Evolutionary conservation across 2,888 invertebrate species (phyloP).

Genomic region (Eupithecia dodoneata): DNA sequence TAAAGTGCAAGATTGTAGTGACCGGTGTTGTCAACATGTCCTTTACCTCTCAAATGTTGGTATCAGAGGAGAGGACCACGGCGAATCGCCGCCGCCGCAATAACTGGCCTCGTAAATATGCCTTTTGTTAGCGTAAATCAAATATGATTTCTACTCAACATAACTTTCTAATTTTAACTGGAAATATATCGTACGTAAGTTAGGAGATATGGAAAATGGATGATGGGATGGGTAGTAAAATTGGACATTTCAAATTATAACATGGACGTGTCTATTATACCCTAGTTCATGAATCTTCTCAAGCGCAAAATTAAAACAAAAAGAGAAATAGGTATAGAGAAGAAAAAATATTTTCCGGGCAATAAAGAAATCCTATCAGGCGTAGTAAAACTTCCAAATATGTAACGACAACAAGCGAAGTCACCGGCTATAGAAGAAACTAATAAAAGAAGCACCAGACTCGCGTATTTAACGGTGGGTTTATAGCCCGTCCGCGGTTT

Average conservation of each 20-base stretch:
- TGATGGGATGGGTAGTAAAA: not conserved
- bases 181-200: not conserved
- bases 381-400: not conserved
- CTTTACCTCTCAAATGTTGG: conserved; percentile 54
- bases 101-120: conserved; percentile 72
- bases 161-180: conserved; percentile 68
- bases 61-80: conserved; percentile 69
- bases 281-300: not conserved
- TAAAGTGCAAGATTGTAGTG: not conserved
- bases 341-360: not conserved
- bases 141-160: conserved; percentile 65
- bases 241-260: not conserved
- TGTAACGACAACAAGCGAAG: conserved; percentile 1
- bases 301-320: not conserved
- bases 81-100: conserved; percentile 67
- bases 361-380: not conserved
- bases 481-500: conserved; percentile 62
- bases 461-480: conserved; percentile 72
- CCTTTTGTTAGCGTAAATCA: conserved; percentile 77
- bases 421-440: conserved; percentile 48
- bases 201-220: not conserved
- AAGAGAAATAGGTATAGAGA: not conserved
- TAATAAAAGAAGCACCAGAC: conserved; percentile 75
- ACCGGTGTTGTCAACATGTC: not conserved
- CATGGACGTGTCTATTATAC: not conserved